phyloP scores from a whole-genome alignment of 23 tunicate species.

The Ascidia mentula region DNA sequence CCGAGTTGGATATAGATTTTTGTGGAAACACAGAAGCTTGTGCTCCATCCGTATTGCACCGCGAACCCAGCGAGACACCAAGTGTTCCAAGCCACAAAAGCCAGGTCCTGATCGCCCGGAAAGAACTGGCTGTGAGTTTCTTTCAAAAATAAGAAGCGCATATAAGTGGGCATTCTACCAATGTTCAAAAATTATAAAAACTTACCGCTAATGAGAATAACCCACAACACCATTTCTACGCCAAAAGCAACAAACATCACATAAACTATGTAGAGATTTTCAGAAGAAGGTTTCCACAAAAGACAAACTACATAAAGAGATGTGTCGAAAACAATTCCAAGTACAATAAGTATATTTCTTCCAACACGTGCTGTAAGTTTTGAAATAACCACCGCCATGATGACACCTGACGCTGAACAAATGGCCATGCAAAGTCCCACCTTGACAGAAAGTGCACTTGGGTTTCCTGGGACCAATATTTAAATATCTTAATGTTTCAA shows the following conservation, averaged over 20 bases:
- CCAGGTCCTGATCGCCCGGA: slow-evolving; percentile 41
- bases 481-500: too few relatives aligned
- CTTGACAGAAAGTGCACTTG: too few relatives aligned
- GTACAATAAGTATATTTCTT: slow-evolving; percentile 11
- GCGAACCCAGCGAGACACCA: slow-evolving; percentile 32
- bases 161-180: background rate
- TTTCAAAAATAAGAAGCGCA: background rate
- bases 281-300: slow-evolving; percentile 43
- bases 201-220: slow-evolving; percentile 36
- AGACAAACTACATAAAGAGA: slow-evolving; percentile 24
- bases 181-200: background rate
- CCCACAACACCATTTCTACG: slow-evolving; percentile 36
- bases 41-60: slow-evolving; percentile 56
- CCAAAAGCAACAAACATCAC: slow-evolving; percentile 39
- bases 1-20: slow-evolving; percentile 45
- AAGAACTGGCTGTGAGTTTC: slow-evolving; percentile 32
- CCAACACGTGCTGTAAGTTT: slow-evolving; percentile 27
- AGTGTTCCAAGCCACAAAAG: slow-evolving; percentile 46
- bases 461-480: too few relatives aligned
- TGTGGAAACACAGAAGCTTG: slow-evolving; percentile 34
- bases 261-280: slow-evolving; percentile 40
- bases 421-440: slow-evolving; percentile 39
- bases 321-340: slow-evolving; percentile 29
- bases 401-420: slow-evolving; percentile 4
- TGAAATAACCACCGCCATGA: slow-evolving; percentile 10